phyloP scores from a whole-genome alignment of 1,140 invertebrate genomes.

The Leguminivora glycinivorella region DNA sequence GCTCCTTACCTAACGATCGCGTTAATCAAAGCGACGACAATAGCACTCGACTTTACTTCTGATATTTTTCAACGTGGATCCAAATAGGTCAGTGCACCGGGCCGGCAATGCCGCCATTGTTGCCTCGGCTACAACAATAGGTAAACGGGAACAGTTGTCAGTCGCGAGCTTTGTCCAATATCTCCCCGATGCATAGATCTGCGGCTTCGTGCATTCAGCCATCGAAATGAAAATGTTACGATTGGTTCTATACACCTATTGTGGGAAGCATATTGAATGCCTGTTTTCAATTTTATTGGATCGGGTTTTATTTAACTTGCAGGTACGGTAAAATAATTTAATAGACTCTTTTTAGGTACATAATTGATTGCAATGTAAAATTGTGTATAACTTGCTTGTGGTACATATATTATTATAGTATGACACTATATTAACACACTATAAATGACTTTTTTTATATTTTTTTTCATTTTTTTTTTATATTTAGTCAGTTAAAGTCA shows the following conservation, averaged over 20 bases:
- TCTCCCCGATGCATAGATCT: conserved; percentile 64
- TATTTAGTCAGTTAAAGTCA: too few species aligned
- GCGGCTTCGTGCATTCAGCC: conserved; percentile 56
- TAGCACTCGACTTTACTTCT: conserved; percentile 44
- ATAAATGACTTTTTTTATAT: too few species aligned
- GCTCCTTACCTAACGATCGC: background rate
- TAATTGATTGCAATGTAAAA: too few species aligned
- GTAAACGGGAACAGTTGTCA: conserved; percentile 60
- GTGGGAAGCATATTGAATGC: conserved; percentile 18
- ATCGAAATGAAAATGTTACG: conserved; percentile 60
- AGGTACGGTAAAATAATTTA: too few species aligned
- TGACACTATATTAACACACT: too few species aligned
- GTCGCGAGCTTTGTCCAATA: conserved; percentile 61
- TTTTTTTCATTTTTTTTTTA: too few species aligned
- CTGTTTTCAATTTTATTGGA: conserved; percentile 8
- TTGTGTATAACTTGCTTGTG: too few species aligned
- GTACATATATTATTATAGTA: too few species aligned
- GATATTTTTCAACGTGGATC: conserved; percentile 50
- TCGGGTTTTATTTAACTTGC: background rate
- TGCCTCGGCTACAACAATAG: conserved; percentile 56
- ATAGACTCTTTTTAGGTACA: too few species aligned
- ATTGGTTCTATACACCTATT: conserved; percentile 27
- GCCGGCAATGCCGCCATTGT: conserved; percentile 44
- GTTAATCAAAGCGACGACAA: conserved; percentile 25
- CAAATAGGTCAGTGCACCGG: conserved; percentile 57